Evolutionary conservation across 2,888 invertebrate species (phyloP).

Genomic region (Zhengitettix transpicula): DNA sequence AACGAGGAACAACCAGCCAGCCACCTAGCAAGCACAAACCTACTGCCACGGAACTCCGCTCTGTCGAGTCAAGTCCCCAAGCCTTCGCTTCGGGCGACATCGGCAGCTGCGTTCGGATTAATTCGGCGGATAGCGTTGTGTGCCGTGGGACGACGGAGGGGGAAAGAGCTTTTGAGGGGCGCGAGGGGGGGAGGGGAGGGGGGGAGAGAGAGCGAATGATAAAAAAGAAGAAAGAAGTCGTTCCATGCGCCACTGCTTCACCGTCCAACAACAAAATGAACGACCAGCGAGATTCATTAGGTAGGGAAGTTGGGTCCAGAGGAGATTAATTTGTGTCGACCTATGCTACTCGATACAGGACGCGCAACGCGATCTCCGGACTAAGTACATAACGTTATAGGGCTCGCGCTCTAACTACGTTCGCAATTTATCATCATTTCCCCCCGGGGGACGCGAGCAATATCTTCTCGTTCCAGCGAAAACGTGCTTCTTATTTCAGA

Average conservation of each 20-base stretch:
- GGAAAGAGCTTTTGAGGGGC: neutral
- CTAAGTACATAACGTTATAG: neutral
- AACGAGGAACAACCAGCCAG: constrained; percentile 8
- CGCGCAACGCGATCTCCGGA: neutral
- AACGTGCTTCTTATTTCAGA: no score
- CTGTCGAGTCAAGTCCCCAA: constrained; percentile 9
- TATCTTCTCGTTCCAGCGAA: neutral
- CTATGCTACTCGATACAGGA: neutral
- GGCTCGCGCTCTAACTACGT: neutral
- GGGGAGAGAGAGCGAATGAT: constrained; percentile 1
- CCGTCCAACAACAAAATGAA: constrained; percentile 7
- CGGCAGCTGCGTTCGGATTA: constrained; percentile 9
- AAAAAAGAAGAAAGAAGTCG: constrained; percentile 5
- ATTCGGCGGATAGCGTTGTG: constrained; percentile 5
- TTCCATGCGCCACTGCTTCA: constrained; percentile 8
- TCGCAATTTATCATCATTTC: neutral
- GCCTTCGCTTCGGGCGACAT: constrained; percentile 9
- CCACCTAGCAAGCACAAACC: constrained; percentile 11
- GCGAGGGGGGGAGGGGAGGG: neutral
- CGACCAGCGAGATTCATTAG: constrained; percentile 1
- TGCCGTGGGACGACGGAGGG: constrained; percentile 2
- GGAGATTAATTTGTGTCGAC: constrained; percentile 7
- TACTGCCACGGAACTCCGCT: constrained; percentile 8
- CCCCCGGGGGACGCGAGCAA: neutral
- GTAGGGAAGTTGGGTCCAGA: constrained; percentile 4